Percentiles rank a stretch among this genome's conserved stretches.
These are phyloP conservation scores for Abscondita cerata DNA, from an alignment of 2,888 invertebrate species.

Conservation along the genomic window DNA sequence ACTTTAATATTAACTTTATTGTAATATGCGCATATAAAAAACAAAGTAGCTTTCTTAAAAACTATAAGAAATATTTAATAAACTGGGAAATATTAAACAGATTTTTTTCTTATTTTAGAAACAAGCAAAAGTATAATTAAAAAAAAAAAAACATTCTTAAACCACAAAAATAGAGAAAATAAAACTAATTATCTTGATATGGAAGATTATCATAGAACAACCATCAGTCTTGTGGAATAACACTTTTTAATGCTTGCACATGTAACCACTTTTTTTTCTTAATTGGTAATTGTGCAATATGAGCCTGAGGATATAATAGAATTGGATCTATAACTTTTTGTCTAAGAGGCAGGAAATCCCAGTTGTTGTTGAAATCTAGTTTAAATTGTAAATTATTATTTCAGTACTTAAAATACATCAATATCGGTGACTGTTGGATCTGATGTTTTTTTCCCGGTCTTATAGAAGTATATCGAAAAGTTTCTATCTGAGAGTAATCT, in stretches of 20 bases:
- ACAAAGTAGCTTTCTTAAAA: too few species aligned
- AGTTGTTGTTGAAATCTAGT: background rate
- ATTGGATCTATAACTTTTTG: background rate
- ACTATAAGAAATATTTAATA: too few species aligned
- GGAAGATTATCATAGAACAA: background rate
- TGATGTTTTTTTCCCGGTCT: constrained; percentile 8
- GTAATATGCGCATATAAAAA: background rate
- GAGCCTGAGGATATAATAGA: background rate
- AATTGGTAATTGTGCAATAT: background rate
- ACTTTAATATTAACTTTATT: constrained; percentile 14
- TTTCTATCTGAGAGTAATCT: constrained; percentile 11
- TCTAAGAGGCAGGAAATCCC: background rate
- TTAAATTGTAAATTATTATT: background rate
- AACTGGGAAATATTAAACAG: too few species aligned
- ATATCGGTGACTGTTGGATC: constrained; percentile 18
- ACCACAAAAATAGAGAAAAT: background rate
- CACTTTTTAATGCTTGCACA: background rate
- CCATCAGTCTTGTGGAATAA: background rate
- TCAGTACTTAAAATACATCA: constrained; percentile 11
- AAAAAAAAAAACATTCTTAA: too few species aligned
- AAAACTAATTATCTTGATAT: background rate
- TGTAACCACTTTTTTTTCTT: constrained; percentile 1
- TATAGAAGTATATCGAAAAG: constrained; percentile 1
- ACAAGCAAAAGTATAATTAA: too few species aligned
- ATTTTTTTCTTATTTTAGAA: too few species aligned